Percentiles rank a stretch among this genome's conserved stretches.
Conservation (phyloP, 2,888 invertebrate genomes). For the Mactromeris polynyma region DNA sequence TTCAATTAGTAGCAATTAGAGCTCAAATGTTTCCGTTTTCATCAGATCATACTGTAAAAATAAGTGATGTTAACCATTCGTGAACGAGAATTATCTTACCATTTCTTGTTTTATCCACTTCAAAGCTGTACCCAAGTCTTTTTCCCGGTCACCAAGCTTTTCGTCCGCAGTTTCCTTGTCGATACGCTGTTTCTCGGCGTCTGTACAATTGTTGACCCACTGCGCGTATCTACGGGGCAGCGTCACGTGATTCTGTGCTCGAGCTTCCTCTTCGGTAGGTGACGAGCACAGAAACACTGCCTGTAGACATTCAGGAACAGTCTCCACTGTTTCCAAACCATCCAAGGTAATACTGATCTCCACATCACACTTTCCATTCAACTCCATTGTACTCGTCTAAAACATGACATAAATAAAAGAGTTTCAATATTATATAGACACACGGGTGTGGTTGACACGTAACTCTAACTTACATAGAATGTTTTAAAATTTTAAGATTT, state of each 20-base stretch:
- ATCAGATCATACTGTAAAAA: too few species aligned
- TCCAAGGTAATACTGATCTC: conserved; percentile 69
- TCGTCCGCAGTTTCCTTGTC: conserved; percentile 30
- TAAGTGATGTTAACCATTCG: too few species aligned
- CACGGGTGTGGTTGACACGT: too few species aligned
- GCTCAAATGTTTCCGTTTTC: too few species aligned
- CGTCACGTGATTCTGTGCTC: conserved; percentile 54
- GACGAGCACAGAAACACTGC: conserved; percentile 55
- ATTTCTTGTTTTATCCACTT: conserved; percentile 83
- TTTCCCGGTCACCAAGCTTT: conserved; percentile 70
- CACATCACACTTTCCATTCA: conserved; percentile 66
- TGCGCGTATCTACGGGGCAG: conserved; percentile 69
- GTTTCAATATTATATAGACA: too few species aligned
- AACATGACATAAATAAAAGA: background rate
- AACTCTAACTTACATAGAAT: too few species aligned
- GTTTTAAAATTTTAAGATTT: too few species aligned
- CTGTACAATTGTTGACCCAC: conserved; percentile 50
- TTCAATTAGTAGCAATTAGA: too few species aligned
- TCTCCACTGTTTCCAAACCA: conserved; percentile 60
- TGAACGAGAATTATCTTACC: conserved; percentile 56
- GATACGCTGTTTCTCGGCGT: conserved; percentile 48
- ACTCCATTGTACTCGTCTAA: conserved; percentile 50
- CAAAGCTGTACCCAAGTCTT: conserved; percentile 77
- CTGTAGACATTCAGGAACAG: conserved; percentile 68
- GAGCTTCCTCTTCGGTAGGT: conserved; percentile 21